These are phyloP conservation scores for Cylindroiulus punctatus DNA, from an alignment of 2,888 invertebrate genomes.

Conservation along the genomic window DNA sequence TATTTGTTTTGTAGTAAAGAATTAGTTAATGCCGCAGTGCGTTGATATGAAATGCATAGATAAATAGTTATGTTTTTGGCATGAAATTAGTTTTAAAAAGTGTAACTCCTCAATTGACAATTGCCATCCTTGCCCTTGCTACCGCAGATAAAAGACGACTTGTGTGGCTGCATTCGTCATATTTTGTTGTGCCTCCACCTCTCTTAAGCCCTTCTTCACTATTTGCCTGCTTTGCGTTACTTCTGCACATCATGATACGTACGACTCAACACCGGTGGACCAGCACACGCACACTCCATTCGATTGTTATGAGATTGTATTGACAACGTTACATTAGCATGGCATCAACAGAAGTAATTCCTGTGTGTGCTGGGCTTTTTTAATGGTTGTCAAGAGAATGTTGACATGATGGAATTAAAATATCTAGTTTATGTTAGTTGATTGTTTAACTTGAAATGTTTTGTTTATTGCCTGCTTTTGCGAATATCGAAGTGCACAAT, in stretches of 20 bases:
- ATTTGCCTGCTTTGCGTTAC: constrained; percentile 40
- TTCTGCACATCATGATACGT: constrained; percentile 12
- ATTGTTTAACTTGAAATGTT: background rate
- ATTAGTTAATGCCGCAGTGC: background rate
- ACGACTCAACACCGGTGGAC: constrained; percentile 32
- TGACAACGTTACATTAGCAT: background rate
- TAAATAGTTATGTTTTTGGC: background rate
- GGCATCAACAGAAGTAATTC: background rate
- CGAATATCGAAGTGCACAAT: background rate
- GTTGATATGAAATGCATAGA: background rate
- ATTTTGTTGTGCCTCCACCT: constrained; percentile 40
- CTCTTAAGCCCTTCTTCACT: constrained; percentile 31
- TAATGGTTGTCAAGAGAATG: background rate
- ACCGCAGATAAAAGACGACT: constrained; percentile 38
- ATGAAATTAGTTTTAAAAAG: constrained; percentile 22
- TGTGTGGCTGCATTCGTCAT: constrained; percentile 44
- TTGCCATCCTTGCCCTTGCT: constrained; percentile 25
- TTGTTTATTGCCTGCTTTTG: background rate
- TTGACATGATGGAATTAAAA: constrained; percentile 9
- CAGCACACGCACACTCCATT: constrained; percentile 11
- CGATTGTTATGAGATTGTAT: constrained; percentile 27
- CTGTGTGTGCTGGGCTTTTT: background rate
- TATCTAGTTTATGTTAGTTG: background rate
- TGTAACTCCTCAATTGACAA: constrained; percentile 1
- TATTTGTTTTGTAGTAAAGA: background rate